These are phyloP conservation scores for Pterophyllum scalare DNA, from an alignment of 2,113 vertebrate genomes.

Conservation along the genomic window DNA sequence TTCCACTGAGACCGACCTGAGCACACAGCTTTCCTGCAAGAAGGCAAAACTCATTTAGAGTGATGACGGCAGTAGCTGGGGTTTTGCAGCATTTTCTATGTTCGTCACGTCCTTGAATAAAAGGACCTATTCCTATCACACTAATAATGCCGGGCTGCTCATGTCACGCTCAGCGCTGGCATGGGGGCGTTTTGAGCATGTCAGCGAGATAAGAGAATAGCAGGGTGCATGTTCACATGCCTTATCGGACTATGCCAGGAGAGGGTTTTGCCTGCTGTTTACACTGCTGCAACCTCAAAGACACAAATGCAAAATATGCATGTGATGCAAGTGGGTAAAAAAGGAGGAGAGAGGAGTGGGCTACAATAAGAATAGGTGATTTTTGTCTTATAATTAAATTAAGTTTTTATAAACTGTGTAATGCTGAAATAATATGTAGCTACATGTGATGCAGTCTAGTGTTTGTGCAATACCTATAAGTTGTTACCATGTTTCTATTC, in stretches of 20 bases:
- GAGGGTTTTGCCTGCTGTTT: constrained; percentile 61
- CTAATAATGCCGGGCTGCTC: constrained; percentile 67
- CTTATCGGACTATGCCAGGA: constrained; percentile 77
- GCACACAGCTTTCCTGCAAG: constrained; percentile 2
- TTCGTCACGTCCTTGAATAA: constrained; percentile 65
- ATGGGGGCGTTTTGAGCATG: constrained; percentile 71
- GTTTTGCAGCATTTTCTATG: constrained; percentile 57
- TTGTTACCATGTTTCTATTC: neutral
- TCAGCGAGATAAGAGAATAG: constrained; percentile 78
- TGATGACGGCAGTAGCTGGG: constrained; percentile 19
- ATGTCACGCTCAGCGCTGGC: constrained; percentile 61
- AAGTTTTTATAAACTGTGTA: neutral
- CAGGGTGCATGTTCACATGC: constrained; percentile 74
- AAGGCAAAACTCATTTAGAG: constrained; percentile 51
- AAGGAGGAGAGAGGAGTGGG: neutral
- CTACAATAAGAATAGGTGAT: constrained; percentile 23
- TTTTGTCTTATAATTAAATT: constrained; percentile 33
- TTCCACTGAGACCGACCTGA: constrained; percentile 30
- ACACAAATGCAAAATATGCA: constrained; percentile 25
- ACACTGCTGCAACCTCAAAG: constrained; percentile 63
- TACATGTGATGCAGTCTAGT: neutral
- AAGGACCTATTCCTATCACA: constrained; percentile 66
- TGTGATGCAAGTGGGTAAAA: constrained; percentile 29
- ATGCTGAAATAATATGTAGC: neutral
- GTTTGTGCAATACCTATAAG: neutral